Conservation (phyloP, 2,113 vertebrate species). For the Limnothrissa miodon region DNA sequence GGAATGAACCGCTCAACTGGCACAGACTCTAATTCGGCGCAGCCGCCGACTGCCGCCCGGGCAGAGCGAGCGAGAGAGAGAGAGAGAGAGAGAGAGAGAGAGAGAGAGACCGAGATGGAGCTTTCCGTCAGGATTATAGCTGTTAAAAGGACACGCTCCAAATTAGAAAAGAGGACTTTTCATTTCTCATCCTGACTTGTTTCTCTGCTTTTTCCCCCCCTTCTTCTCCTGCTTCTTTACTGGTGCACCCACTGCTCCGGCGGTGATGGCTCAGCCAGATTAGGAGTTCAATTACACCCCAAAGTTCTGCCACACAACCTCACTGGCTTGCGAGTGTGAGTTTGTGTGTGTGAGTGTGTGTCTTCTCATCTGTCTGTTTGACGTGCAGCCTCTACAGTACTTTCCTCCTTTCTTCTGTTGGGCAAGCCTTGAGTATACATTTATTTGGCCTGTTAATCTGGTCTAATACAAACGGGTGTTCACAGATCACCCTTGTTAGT, state of each 20-base stretch:
- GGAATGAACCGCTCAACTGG: constrained; percentile 33
- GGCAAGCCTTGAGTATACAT: too few relatives aligned
- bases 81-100: background rate
- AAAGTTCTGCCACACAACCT: constrained; percentile 20
- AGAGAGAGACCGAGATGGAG: background rate
- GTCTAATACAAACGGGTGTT: too few relatives aligned
- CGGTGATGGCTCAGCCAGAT: constrained; percentile 34
- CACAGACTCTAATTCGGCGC: constrained; percentile 28
- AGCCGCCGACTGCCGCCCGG: constrained; percentile 19
- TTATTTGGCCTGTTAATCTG: too few relatives aligned
- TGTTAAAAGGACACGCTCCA: constrained; percentile 32
- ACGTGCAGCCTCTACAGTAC: too few relatives aligned
- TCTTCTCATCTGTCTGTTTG: constrained; percentile 14
- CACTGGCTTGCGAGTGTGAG: background rate
- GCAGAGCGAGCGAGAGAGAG: background rate
- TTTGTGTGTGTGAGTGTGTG: background rate
- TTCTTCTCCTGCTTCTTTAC: background rate
- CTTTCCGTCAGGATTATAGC: constrained; percentile 28
- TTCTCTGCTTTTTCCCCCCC: background rate
- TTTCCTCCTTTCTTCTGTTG: too few relatives aligned
- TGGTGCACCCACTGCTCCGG: constrained; percentile 7
- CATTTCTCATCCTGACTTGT: constrained; percentile 42
- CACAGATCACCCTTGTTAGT: too few relatives aligned
- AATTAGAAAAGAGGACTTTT: constrained; percentile 32
- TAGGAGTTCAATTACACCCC: constrained; percentile 35